Base-by-base conservation (phyloP, 2,797 vertebrate genomes). In the Acipenser ruthenus region DNA sequence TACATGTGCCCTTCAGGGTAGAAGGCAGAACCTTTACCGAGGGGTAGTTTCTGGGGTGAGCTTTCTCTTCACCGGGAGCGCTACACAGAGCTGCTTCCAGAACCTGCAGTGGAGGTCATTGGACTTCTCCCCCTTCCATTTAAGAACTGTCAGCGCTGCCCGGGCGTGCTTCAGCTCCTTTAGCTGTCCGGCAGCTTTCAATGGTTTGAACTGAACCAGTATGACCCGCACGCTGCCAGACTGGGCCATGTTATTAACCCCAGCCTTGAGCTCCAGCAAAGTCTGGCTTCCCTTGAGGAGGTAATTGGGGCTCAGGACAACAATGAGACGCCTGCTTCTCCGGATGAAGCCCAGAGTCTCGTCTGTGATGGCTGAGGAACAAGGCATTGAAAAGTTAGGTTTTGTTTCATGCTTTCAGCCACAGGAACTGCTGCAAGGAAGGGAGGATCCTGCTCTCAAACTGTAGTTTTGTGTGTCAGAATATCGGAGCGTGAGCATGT, bases 291-390 rank as follows among this genome's bases (percentile, higher is more conserved):
- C 96, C 80, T 81, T 89, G 5, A 89, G 82, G 66, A 91, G 84
- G 72, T 96, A 96, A 78, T 89, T 90, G 1, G 94, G 93, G 71
- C 96, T 95, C 74, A 97, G 77, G 10, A 99, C 91, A 80, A 98
- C 94, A 83, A 97, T 85, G 73, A 97, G 90, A 72, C 92, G 90
- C 71, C 91, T 90, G 78, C 96, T 98, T 78, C 92, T 93, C 77
- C 93, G 89, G 84, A 99, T 93, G 73, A 94, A 99, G 76, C 85
- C 89, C 89, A 99, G 88, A 55, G 95, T 99, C 85, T 99, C 95
- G 0, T 97, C 96, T 71, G 95, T 97, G 83, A 99, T 92, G 86
- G 94, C 96, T 99, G 90, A 67, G 79, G 82, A 82, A 62, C 60
- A 68, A 78, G 64, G 60, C 60, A 10, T 23, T 62, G 47, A 9